Evolutionary conservation across 1,140 invertebrate species (phyloP), one percentile per base, ranked within the genome.

Genomic region (Neuroterus valhalla): DNA sequence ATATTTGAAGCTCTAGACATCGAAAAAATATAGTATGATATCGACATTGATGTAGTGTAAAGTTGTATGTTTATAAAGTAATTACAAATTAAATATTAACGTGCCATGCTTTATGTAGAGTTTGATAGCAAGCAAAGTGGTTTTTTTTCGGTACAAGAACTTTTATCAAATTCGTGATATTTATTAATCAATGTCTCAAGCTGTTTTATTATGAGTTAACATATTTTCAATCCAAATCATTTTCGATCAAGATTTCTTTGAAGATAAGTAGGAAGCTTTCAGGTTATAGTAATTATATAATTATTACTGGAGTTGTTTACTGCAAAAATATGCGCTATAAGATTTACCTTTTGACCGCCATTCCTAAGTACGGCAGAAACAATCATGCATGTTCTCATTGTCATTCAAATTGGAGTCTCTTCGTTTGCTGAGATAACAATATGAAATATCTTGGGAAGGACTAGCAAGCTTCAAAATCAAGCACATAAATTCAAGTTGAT

Each of bases 1-100:
- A 79, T 81, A 84, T 81, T 71, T 77, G 78, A 71, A 84, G 79
- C 85, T 79, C 78, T 81, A 79, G 78, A 84, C 81, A 84, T 81
- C 72, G 48, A 84, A 82, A 76, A 81, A 43, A 80, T 55, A 82
- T 67, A n/a, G n/a, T n/a, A n/a, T n/a, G n/a, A n/a, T n/a, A n/a
- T n/a, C n/a, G n/a, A n/a, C n/a, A 75, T 80, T 66, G 83, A 75
- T 67, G 72, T 75, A 82, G 78, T 68, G 70, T 83, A 77, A 81
- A 71, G 67, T 50, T 23, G 75, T 38, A 38, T 1, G 31, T 38
- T 76, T 62, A 70, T 77, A 66, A 73, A 21, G 43, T 42, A 74
- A 48, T 48, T 10, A 17, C 46, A 26, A 4, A 31, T 52, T n/a
- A 12, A 50, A 3, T 52, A 48, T 38, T n/a, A 6, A 42, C 21